Conservation (phyloP, 2,888 invertebrate species). For the Atrina japonica region DNA sequence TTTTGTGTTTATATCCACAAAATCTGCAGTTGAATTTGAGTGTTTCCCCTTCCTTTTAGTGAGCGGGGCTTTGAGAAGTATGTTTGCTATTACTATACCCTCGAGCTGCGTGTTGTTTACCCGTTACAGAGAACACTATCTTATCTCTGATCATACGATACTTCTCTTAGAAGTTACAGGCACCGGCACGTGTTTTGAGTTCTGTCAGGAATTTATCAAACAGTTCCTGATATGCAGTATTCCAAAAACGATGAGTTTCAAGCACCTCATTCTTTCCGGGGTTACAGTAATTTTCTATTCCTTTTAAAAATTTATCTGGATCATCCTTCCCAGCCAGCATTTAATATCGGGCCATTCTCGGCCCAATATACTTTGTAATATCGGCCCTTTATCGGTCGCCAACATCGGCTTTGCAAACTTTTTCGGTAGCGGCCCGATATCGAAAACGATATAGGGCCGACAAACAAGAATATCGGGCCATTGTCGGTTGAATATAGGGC, state of each 20-base stretch:
- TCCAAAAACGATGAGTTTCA: conserved; percentile 23
- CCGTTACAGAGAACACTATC: conserved; percentile 18
- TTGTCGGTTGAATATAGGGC: too few species aligned
- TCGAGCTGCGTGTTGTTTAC: too few species aligned
- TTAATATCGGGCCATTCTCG: too few species aligned
- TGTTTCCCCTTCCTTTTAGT: conserved; percentile 23
- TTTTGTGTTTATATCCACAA: conserved; percentile 47
- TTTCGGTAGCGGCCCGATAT: too few species aligned
- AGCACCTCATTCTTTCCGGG: conserved; percentile 23
- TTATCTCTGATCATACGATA: conserved; percentile 34
- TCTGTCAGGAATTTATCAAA: conserved; percentile 32
- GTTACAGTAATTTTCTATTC: conserved; percentile 32
- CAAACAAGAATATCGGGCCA: too few species aligned
- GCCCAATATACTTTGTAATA: too few species aligned
- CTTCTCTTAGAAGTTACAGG: conserved; percentile 23
- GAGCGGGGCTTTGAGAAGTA: neutral
- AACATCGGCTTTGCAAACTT: too few species aligned
- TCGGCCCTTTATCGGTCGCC: too few species aligned
- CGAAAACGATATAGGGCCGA: too few species aligned
- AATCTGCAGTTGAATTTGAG: conserved; percentile 42
- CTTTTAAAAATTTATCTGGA: conserved; percentile 7
- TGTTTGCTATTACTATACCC: neutral
- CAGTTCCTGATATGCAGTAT: conserved; percentile 16
- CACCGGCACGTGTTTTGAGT: conserved; percentile 12
- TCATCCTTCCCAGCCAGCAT: too few species aligned